These are phyloP conservation scores for Neopipo cinnamomea DNA, from an alignment of 2,113 vertebrate genomes.

Conservation along the genomic window DNA sequence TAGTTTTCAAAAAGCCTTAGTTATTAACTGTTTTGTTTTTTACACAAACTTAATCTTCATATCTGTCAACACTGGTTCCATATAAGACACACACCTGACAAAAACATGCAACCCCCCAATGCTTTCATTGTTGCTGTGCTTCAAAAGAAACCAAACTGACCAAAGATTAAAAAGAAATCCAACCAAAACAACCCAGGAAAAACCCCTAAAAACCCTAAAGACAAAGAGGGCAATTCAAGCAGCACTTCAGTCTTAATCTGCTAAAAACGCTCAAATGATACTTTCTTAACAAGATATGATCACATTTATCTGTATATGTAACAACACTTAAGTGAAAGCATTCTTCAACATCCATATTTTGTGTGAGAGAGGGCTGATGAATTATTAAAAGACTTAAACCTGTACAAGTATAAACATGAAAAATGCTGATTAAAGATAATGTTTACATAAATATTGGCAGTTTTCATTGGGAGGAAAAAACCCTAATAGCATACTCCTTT, in stretches of 20 bases:
- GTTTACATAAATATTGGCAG: constrained; percentile 67
- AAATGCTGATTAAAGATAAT: constrained; percentile 52
- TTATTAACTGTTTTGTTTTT: not conserved
- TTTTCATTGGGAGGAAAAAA: constrained; percentile 55
- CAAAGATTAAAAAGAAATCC: not conserved
- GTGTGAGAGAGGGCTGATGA: constrained; percentile 23
- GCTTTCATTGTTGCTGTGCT: constrained; percentile 22
- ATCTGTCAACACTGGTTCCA: constrained; percentile 42
- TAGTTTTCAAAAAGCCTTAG: not conserved
- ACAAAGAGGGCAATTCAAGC: constrained; percentile 27
- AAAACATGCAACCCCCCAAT: constrained; percentile 51
- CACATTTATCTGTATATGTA: constrained; percentile 21
- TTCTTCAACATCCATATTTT: constrained; percentile 13
- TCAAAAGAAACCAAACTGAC: constrained; percentile 50
- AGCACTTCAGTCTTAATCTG: constrained; percentile 11
- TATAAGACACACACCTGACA: constrained; percentile 41
- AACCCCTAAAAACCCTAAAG: not conserved
- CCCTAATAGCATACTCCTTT: constrained; percentile 41
- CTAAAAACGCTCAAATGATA: constrained; percentile 36
- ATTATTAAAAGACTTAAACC: constrained; percentile 71
- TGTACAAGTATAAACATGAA: constrained; percentile 74
- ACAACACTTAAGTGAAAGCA: constrained; percentile 48
- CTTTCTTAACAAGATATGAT: constrained; percentile 56
- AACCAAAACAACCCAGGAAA: not conserved
- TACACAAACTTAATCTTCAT: not conserved